Conservation (phyloP, 2,113 vertebrate species). For the Muntiacus muntjak region DNA sequence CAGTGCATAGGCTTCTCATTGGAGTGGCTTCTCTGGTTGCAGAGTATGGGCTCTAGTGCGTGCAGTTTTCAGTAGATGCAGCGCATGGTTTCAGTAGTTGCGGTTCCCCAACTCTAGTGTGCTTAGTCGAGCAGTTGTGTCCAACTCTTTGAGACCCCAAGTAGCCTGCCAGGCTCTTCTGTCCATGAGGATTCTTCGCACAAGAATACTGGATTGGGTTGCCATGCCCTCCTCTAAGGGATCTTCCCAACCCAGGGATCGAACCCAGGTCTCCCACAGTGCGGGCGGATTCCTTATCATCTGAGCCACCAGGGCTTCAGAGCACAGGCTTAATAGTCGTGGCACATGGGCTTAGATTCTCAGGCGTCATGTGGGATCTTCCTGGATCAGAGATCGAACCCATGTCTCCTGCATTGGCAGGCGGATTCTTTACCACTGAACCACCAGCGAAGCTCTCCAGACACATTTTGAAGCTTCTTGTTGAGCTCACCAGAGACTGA, state of each 20-base stretch:
- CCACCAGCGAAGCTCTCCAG: not conserved
- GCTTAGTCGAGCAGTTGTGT: not conserved
- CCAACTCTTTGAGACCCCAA: not conserved
- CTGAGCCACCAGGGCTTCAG: not conserved
- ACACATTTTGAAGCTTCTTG: not conserved
- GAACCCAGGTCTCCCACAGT: not conserved
- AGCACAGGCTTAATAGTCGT: not conserved
- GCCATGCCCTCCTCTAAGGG: not conserved
- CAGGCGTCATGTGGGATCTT: not conserved
- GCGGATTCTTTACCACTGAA: not conserved
- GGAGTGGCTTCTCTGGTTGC: not conserved
- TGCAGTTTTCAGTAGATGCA: not conserved
- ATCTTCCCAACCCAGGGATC: not conserved
- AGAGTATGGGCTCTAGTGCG: not conserved
- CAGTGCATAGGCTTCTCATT: fast-evolving
- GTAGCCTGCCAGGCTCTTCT: not conserved
- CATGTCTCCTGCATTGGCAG: not conserved
- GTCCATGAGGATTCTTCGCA: not conserved
- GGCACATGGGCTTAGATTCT: fast-evolving
- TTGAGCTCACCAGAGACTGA: not conserved
- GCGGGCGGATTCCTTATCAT: not conserved
- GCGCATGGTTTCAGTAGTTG: not conserved
- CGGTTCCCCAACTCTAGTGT: not conserved
- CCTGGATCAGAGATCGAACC: not conserved
- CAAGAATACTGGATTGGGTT: not conserved